Evolutionary conservation across 2,888 invertebrate genomes (phyloP).

Genomic region (Atrina japonica): DNA sequence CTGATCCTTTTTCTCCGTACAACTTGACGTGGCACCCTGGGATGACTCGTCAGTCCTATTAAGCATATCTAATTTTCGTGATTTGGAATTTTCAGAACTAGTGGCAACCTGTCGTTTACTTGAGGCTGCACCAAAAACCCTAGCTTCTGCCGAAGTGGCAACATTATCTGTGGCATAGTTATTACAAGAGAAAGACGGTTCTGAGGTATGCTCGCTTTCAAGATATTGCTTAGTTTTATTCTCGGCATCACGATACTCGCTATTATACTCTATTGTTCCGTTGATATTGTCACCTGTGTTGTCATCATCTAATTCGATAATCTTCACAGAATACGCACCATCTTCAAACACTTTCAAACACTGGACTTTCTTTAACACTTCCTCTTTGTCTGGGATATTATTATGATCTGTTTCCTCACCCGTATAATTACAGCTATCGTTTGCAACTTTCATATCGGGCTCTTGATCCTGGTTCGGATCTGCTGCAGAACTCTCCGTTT

Average conservation of each 20-base stretch:
- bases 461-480: not conserved
- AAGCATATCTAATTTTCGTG: too few species aligned
- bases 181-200: too few species aligned
- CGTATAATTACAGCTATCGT: too few species aligned
- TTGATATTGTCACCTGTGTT: conserved; percentile 51
- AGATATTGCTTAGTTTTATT: too few species aligned
- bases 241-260: conserved; percentile 61
- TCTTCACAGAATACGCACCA: conserved; percentile 53
- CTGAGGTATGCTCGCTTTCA: too few species aligned
- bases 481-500: not conserved
- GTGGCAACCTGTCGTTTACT: too few species aligned
- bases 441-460: too few species aligned
- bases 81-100: too few species aligned
- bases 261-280: conserved; percentile 64
- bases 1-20: too few species aligned
- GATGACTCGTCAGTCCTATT: too few species aligned
- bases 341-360: conserved; percentile 60
- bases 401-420: not conserved
- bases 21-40: too few species aligned
- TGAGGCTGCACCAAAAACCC: too few species aligned
- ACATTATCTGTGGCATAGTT: conserved; percentile 22
- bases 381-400: not conserved
- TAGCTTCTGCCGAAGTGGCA: not conserved
- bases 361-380: conserved; percentile 43
- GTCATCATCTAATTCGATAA: conserved; percentile 58